A percentile compares a stretch with the other conserved stretches of the same genome.
Evolutionary conservation across 2,113 vertebrate species (phyloP).

Genomic region (Dipodomys spectabilis): DNA sequence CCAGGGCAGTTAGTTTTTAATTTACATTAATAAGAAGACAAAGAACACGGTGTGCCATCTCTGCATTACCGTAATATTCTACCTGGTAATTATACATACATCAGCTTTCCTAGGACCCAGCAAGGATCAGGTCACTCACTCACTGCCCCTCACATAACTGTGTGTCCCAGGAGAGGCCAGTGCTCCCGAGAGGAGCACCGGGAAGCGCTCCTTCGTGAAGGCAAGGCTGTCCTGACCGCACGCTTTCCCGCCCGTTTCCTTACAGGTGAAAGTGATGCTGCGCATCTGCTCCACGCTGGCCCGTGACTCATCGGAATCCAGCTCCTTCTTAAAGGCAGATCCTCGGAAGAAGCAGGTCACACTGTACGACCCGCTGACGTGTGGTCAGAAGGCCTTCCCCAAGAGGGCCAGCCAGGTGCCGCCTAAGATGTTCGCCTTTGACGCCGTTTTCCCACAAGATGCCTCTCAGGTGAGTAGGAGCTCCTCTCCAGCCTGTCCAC

Average conservation of each 20-base stretch:
- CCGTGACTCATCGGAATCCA: constrained; percentile 92
- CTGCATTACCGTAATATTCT: constrained; percentile 27
- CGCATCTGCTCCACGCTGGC: constrained; percentile 93
- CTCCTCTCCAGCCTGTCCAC: accelerated
- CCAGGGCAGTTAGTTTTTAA: constrained; percentile 81
- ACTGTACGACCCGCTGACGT: constrained; percentile 93
- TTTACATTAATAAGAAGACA: constrained; percentile 75
- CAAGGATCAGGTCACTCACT: constrained; percentile 1
- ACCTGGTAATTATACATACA: constrained; percentile 64
- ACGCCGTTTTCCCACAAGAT: constrained; percentile 96
- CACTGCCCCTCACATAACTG: neutral
- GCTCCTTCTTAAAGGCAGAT: constrained; percentile 97
- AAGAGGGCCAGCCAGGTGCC: constrained; percentile 94
- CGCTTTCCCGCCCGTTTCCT: constrained; percentile 53
- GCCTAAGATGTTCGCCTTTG: constrained; percentile 99
- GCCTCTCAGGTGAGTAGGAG: constrained; percentile 92
- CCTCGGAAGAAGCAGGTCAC: constrained; percentile 97
- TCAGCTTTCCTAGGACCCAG: neutral
- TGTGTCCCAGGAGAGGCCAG: neutral
- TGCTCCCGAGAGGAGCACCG: neutral
- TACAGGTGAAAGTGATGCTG: constrained; percentile 98
- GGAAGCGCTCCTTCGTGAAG: too few species aligned
- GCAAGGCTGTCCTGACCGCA: too few species aligned
- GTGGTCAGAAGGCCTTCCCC: constrained; percentile 89
- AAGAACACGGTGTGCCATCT: constrained; percentile 57